Evolutionary conservation across 2,113 vertebrate genomes (phyloP), one percentile per base, ranked within the genome.

Genomic region (Lucifuga dentata): DNA sequence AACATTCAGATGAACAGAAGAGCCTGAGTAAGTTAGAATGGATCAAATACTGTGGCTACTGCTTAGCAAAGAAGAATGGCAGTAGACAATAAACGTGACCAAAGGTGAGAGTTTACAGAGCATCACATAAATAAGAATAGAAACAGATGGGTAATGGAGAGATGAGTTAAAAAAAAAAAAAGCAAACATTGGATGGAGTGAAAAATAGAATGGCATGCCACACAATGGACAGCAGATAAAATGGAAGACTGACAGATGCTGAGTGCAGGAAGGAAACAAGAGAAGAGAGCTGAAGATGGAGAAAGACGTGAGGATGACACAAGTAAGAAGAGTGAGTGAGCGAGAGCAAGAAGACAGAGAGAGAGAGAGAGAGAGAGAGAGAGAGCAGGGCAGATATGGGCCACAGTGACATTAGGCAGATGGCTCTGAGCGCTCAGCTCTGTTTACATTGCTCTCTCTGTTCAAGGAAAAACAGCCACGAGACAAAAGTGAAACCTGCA

Each of bases 361-460:
- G 38, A 19, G 24, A 51, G 19, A n/a, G 15, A 23, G 38, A 55
- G 48, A 55, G 38, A 32, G 55, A 38, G 61, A 50, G 29, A 40
- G 51, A 40, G 68, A 43, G 76, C 20, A 15, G 52, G 86, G 77
- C 75, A 84, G 85, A 86, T 73, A 75, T 82, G 73, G 86, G 87
- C 84, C 84, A 84, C 78, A 81, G 86, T 88, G 89, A 92, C 90
- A 90, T 89, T 87, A 90, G 85, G 88, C 92, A 93, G 92, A 93
- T 92, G 91, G 90, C 87, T 88, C 65, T 29, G 19, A 85, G 84
- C 59, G 78, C 86, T 83, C 71, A 63, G 85, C 80, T 90, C 86
- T 92, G 90, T 93, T 93, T 92, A 90, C 92, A 86, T 89, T 91
- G 76, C 84, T 83, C 84, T 89, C 83, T 82, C 91, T 92, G 86